phyloP scores from a whole-genome alignment of 2,888 invertebrate species.

The Drosophila multiciliata region DNA sequence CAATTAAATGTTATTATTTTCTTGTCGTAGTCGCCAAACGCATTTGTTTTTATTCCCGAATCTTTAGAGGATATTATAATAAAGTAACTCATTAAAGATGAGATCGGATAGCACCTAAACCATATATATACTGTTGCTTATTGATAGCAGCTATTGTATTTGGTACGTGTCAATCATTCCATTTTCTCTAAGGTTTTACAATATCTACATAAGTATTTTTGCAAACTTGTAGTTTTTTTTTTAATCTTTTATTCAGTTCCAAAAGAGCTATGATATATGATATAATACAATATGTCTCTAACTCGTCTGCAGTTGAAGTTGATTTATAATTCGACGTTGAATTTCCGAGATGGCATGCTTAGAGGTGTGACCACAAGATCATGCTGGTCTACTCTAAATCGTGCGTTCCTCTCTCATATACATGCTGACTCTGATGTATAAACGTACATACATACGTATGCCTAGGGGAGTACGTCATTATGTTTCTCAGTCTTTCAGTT shows the following conservation, averaged over 20 bases:
- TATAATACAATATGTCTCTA: background rate
- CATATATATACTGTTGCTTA: background rate
- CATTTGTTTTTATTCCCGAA: constrained; percentile 25
- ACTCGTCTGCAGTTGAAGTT: background rate
- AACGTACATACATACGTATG: constrained; percentile 2
- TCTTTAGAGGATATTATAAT: background rate
- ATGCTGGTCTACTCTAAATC: constrained; percentile 5
- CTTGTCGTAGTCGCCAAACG: constrained; percentile 55
- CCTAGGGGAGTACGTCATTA: constrained; percentile 11
- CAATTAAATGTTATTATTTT: constrained; percentile 77
- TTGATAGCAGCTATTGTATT: background rate
- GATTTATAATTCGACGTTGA: background rate
- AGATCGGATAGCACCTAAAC: background rate
- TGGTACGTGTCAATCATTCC: background rate
- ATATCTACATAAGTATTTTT: background rate
- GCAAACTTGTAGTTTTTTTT: background rate
- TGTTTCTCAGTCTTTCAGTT: background rate
- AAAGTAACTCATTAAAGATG: background rate
- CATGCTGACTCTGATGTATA: constrained; percentile 2
- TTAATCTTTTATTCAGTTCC: background rate
- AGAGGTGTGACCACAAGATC: background rate
- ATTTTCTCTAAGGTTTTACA: background rate
- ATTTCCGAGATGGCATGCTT: background rate
- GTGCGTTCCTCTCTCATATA: background rate
- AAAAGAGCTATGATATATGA: background rate